A percentile compares a stretch with the other conserved stretches of the same genome.
Evolutionary conservation across 2,797 vertebrate genomes (phyloP).

Genomic region (Notamacropus eugenii): DNA sequence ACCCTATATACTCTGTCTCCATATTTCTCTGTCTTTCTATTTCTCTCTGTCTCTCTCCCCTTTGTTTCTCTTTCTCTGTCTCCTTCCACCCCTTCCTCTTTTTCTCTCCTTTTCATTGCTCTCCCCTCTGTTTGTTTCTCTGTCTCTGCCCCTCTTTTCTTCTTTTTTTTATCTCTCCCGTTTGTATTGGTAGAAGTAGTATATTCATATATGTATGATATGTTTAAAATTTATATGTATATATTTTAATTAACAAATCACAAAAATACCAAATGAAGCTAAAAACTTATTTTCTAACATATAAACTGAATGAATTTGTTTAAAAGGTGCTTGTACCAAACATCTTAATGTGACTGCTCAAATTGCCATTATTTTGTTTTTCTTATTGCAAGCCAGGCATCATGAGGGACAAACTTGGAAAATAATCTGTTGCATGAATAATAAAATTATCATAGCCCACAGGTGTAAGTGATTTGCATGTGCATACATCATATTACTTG

Average conservation of each 20-base stretch:
- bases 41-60: background rate
- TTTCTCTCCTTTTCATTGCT: background rate
- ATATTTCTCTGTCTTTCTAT: background rate
- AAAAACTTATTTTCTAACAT: background rate
- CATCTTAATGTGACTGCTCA: background rate
- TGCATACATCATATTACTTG: constrained; percentile 20
- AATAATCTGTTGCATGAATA: constrained; percentile 17
- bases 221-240: background rate
- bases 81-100: background rate
- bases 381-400: constrained; percentile 1
- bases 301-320: background rate
- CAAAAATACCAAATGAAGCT: background rate
- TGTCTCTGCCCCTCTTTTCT: background rate
- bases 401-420: background rate
- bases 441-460: background rate
- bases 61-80: background rate
- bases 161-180: background rate
- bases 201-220: background rate
- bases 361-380: background rate
- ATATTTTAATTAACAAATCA: background rate
- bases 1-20: background rate
- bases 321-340: background rate
- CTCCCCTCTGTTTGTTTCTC: background rate
- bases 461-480: background rate
- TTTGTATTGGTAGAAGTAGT: background rate